These are phyloP conservation scores for Ochlodes sylvanus DNA, from an alignment of 2,888 invertebrate species.

Conservation along the genomic window DNA sequence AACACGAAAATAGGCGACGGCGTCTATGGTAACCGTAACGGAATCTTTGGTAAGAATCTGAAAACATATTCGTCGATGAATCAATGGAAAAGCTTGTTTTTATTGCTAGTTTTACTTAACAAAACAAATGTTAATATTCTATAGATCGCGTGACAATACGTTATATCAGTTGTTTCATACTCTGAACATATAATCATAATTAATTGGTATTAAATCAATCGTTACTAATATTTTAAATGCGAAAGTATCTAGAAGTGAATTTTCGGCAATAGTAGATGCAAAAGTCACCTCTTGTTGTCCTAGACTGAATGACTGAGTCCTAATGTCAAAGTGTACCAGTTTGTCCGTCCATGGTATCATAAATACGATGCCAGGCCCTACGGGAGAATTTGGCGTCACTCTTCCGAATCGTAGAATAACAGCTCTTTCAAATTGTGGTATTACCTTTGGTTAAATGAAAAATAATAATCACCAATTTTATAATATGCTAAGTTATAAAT, in stretches of 20 bases:
- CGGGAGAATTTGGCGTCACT: slow-evolving; percentile 65
- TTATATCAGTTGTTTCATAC: too few relatives aligned
- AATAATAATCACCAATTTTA: background rate
- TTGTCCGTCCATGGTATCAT: slow-evolving; percentile 95
- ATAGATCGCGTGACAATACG: too few relatives aligned
- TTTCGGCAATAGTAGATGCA: background rate
- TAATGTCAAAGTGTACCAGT: slow-evolving; percentile 93
- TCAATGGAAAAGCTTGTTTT: too few relatives aligned
- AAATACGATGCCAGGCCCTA: slow-evolving; percentile 94
- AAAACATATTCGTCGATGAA: slow-evolving; percentile 67
- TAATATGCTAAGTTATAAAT: too few relatives aligned
- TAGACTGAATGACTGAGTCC: slow-evolving; percentile 96
- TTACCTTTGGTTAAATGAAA: slow-evolving; percentile 58
- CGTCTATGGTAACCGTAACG: slow-evolving; percentile 96
- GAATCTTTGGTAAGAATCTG: slow-evolving; percentile 90
- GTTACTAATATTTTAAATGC: too few relatives aligned
- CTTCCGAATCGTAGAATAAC: slow-evolving; percentile 84
- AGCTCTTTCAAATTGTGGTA: slow-evolving; percentile 81
- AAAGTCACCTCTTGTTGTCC: slow-evolving; percentile 94
- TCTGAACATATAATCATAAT: too few relatives aligned
- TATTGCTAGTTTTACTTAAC: too few relatives aligned
- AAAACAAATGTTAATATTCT: too few relatives aligned
- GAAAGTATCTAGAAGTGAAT: too few relatives aligned
- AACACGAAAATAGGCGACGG: slow-evolving; percentile 91
- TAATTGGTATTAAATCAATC: too few relatives aligned